Conservation (phyloP, 2,888 invertebrate species). For the Dynastes maya region DNA sequence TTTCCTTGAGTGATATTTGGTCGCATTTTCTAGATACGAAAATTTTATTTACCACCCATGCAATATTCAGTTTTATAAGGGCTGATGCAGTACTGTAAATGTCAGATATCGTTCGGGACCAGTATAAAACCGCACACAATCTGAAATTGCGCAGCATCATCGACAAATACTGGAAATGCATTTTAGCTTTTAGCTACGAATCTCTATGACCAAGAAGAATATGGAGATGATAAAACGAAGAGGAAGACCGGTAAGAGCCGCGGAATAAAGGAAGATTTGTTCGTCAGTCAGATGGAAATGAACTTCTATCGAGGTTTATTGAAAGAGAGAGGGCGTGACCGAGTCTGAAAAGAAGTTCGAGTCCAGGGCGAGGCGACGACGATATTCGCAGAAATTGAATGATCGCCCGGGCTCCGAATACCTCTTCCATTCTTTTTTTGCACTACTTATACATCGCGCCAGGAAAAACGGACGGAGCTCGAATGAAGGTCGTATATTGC, state of each 20-base stretch:
- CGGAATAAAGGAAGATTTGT: slow-evolving; percentile 36
- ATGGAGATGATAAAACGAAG: slow-evolving; percentile 15
- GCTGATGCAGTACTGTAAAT: neutral
- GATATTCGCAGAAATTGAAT: slow-evolving; percentile 37
- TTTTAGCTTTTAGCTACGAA: neutral
- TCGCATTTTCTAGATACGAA: too few species aligned
- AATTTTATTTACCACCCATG: too few species aligned
- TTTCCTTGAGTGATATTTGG: too few species aligned
- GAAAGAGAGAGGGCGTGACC: slow-evolving; percentile 33
- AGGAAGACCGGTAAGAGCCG: neutral
- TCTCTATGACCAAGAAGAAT: neutral
- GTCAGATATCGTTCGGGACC: neutral
- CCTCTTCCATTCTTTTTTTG: slow-evolving; percentile 2
- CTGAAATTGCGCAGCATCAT: neutral
- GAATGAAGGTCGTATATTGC: neutral
- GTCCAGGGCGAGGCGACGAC: slow-evolving; percentile 2
- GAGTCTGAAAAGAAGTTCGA: slow-evolving; percentile 18
- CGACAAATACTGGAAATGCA: neutral
- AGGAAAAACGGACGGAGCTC: neutral
- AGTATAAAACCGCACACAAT: slow-evolving; percentile 1
- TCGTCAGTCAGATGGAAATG: slow-evolving; percentile 42
- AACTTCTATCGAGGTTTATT: slow-evolving; percentile 46
- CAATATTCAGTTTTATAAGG: neutral
- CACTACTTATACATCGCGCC: neutral
- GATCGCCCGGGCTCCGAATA: neutral